Percentiles rank a stretch among this genome's conserved stretches.
Evolutionary conservation across 2,797 vertebrate species (phyloP).

Genomic region (Sebastes steindachneri): DNA sequence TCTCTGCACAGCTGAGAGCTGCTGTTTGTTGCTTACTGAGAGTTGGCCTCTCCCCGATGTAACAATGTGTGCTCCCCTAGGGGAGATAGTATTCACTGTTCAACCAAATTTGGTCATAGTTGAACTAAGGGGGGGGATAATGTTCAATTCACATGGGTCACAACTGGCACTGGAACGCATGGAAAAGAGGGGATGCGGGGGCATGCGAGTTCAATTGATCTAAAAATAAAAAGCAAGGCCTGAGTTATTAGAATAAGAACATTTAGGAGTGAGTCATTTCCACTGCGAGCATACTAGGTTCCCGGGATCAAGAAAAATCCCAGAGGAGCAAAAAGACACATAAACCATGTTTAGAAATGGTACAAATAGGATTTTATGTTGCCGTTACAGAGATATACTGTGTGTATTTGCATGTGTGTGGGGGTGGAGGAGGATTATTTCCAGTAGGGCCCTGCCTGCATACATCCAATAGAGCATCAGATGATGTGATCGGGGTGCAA

Average conservation of each 20-base stretch:
- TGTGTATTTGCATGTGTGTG: neutral
- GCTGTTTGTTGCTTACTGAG: constrained; percentile 49
- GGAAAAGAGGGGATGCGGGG: constrained; percentile 68
- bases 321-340: constrained; percentile 6
- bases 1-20: constrained; percentile 33
- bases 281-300: constrained; percentile 15
- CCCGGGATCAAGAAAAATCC: constrained; percentile 28
- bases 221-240: constrained; percentile 74
- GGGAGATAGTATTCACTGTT: constrained; percentile 82
- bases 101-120: constrained; percentile 91
- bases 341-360: constrained; percentile 31
- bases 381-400: constrained; percentile 1
- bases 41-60: constrained; percentile 80
- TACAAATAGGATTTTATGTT: constrained; percentile 18
- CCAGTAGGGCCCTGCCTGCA: constrained; percentile 1
- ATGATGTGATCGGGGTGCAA: constrained; percentile 36
- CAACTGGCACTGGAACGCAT: constrained; percentile 83
- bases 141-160: constrained; percentile 88
- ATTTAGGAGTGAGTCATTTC: constrained; percentile 59
- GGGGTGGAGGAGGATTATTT: constrained; percentile 13
- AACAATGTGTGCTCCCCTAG: constrained; percentile 83
- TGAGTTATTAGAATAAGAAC: constrained; percentile 56
- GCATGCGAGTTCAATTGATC: constrained; percentile 79
- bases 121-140: constrained; percentile 79
- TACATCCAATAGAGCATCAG: constrained; percentile 25